Evolutionary conservation across 2,797 vertebrate genomes (phyloP).

Genomic region (Myotis findleyi): DNA sequence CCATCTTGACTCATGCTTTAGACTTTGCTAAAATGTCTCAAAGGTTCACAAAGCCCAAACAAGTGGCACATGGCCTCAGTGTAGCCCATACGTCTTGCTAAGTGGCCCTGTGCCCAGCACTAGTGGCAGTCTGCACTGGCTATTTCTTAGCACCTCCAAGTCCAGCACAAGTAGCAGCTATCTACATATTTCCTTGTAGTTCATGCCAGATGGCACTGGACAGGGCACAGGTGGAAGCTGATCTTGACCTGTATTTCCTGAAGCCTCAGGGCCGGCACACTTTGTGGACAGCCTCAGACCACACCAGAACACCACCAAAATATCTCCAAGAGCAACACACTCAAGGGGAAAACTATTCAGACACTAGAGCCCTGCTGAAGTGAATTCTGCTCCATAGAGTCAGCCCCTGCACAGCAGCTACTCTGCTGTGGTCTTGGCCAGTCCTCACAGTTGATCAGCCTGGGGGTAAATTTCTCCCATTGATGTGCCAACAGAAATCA

Average conservation of each 20-base stretch:
- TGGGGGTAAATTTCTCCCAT: background rate
- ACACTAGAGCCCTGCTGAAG: background rate
- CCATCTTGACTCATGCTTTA: background rate
- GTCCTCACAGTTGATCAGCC: background rate
- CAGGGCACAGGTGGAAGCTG: background rate
- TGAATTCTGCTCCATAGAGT: background rate
- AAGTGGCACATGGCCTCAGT: background rate
- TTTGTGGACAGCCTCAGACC: background rate
- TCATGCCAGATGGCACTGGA: background rate
- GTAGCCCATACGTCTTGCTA: background rate
- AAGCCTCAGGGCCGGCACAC: background rate
- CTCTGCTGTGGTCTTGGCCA: background rate
- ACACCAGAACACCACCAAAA: background rate
- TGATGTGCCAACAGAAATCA: background rate
- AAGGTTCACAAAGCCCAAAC: background rate
- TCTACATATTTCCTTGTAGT: background rate
- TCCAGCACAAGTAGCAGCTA: background rate
- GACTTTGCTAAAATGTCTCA: background rate
- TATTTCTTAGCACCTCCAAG: background rate
- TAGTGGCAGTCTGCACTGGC: background rate
- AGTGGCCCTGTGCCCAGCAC: background rate
- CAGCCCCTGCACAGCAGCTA: background rate
- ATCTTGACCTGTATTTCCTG: background rate
- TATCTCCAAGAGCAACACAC: background rate
- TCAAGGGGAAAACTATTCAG: background rate